A percentile compares a stretch with the other conserved stretches of the same genome.
These are phyloP conservation scores for Actinostola sp. DNA, from an alignment of 92 coral and sea anemone species.

Conservation along the genomic window DNA sequence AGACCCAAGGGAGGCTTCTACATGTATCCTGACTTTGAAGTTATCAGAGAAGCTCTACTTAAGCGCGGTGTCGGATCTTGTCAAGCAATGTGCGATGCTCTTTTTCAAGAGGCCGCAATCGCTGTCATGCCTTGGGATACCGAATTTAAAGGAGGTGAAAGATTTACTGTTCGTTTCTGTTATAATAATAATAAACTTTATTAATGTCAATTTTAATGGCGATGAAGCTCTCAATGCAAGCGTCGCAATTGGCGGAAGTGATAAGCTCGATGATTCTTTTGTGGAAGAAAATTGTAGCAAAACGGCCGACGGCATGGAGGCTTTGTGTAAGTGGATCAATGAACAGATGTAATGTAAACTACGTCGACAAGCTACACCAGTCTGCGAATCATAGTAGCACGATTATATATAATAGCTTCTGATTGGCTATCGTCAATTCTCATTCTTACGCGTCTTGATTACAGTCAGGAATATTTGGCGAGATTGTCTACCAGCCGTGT, in stretches of 20 bases:
- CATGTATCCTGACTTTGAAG: slow-evolving; percentile 67
- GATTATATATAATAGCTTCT: no score
- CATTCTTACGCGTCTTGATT: no score
- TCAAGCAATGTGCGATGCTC: slow-evolving; percentile 61
- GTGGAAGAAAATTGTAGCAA: slow-evolving; percentile 43
- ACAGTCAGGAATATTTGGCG: no score
- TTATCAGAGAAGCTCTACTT: slow-evolving; percentile 39
- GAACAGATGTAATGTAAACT: not conserved
- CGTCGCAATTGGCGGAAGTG: slow-evolving; percentile 24
- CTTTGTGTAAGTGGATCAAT: slow-evolving; percentile 46
- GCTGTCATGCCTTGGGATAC: slow-evolving; percentile 63
- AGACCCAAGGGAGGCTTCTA: slow-evolving; percentile 66
- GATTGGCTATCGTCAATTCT: no score
- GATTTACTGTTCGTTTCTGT: slow-evolving; percentile 57
- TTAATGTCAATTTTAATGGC: slow-evolving; percentile 61
- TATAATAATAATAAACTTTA: no score
- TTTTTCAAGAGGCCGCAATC: slow-evolving; percentile 45
- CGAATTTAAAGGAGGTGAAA: slow-evolving; percentile 28
- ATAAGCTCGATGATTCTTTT: slow-evolving; percentile 36
- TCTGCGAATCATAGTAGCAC: no score
- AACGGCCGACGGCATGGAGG: slow-evolving; percentile 50
- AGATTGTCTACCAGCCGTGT: no score
- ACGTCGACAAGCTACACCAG: no score
- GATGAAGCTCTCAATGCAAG: slow-evolving; percentile 48
- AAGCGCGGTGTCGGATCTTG: slow-evolving; percentile 54